Evolutionary conservation across 2,113 vertebrate species (phyloP), one percentile per base, ranked within the genome.

Genomic region (Rhineura floridana): DNA sequence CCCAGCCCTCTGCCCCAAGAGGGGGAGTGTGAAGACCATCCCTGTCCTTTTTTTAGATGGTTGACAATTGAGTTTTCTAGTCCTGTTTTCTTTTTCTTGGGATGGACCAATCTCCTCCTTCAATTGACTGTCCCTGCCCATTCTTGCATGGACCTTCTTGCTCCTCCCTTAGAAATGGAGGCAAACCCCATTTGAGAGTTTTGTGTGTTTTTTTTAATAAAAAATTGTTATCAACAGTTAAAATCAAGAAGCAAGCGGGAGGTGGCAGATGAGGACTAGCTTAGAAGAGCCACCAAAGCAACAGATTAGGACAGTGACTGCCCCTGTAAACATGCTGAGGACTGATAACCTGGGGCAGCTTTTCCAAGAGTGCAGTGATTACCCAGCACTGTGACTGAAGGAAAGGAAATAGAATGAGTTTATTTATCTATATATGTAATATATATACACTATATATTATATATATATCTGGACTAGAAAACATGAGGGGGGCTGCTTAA

Each of bases 1-100:
- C 96, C 96, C 87, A 93, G 94, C 94, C 96, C 96, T 97, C 94
- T 95, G 94, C 96, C 95, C 95, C 48, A 8, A 83, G 90, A 93
- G 93, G 91, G 94, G 91, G 92, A 94, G 94, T 94, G 92, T 89
- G 95, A 95, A 96, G 95, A 95, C 94, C 94, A 95, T 96, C 96
- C 97, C 96, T 95, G 94, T 97, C 97, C 97, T 97, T 98, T 99
- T 98, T 99, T 98, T 98, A 98, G 98, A 98, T 98, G 96, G 97
- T 99, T 96, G 96, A 98, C 98, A 95, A 98, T 98, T 98, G 98
- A 98, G 98, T 98, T 99, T 99, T 98, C 98, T 98, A 99, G 98
- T 98, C 98, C 98, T 98, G 98, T 99, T 98, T 88, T 97, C 97
- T 98, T 98, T 97, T 97, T 97, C 97, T 93, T 83, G 95, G 97